A percentile compares a stretch with the other conserved stretches of the same genome.
Evolutionary conservation across 2,888 invertebrate species (phyloP).

Genomic region (Athetis lepigone): DNA sequence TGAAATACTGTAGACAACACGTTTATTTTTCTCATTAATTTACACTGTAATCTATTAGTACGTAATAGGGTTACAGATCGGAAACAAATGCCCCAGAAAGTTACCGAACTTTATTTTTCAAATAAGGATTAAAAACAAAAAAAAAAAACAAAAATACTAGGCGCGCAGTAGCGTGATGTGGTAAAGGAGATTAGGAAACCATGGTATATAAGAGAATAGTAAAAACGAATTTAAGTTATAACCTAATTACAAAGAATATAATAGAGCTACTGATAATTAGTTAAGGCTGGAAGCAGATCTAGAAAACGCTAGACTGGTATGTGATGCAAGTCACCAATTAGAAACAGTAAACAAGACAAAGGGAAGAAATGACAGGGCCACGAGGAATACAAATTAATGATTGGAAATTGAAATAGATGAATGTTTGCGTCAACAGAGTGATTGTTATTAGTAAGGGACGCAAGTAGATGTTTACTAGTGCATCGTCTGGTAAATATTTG

Average conservation of each 20-base stretch:
- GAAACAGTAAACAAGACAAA: conserved; percentile 16
- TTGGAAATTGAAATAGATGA: conserved; percentile 37
- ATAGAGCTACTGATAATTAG: not conserved
- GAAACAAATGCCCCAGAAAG: too few relatives aligned
- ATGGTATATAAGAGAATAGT: too few relatives aligned
- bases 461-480: conserved; percentile 19
- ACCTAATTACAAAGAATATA: not conserved
- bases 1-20: too few relatives aligned
- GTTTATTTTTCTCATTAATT: too few relatives aligned
- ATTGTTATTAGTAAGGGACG: conserved; percentile 25
- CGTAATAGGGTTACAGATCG: too few relatives aligned
- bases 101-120: too few relatives aligned
- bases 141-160: too few relatives aligned
- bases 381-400: conserved; percentile 35
- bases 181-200: too few relatives aligned
- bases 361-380: conserved; percentile 30
- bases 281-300: not conserved
- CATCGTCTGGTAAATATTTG: conserved; percentile 35
- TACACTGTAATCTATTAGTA: too few relatives aligned
- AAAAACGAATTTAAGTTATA: not conserved
- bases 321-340: conserved; percentile 1
- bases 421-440: conserved; percentile 30
- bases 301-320: not conserved
- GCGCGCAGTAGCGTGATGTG: too few relatives aligned
- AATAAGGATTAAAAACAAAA: too few relatives aligned